Conservation (phyloP, 92 coral and sea anemone species). For the Montipora capitata region DNA sequence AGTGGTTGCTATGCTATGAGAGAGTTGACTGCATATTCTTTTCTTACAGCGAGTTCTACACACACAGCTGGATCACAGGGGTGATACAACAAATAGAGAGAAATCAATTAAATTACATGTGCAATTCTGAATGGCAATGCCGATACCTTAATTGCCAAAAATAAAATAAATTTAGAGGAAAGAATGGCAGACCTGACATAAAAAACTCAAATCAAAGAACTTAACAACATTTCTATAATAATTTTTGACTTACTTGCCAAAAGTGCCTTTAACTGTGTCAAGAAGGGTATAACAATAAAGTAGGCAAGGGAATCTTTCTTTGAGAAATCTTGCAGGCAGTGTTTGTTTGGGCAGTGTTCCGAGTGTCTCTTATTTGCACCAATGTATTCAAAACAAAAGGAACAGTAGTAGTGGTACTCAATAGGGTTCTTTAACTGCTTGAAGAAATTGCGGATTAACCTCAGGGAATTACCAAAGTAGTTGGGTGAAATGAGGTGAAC, state of each 20-base stretch:
- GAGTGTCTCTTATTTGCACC: conserved; percentile 39
- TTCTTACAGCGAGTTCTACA: no score
- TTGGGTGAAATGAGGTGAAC: conserved; percentile 71
- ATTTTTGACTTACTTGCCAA: conserved; percentile 49
- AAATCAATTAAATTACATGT: no score
- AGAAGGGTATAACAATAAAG: conserved; percentile 69
- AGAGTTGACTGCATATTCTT: no score
- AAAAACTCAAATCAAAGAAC: no score
- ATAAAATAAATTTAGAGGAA: no score
- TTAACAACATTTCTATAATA: no score
- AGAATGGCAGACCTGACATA: no score
- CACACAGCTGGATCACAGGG: no score
- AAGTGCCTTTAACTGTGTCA: conserved; percentile 66
- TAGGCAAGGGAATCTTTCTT: conserved; percentile 43
- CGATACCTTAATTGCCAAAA: no score
- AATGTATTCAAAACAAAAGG: conserved; percentile 65
- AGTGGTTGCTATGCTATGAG: no score
- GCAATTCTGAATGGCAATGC: no score
- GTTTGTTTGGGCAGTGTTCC: conserved; percentile 51
- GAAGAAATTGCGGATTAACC: conserved; percentile 56
- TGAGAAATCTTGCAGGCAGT: conserved; percentile 61
- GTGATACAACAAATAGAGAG: no score
- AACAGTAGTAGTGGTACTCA: conserved; percentile 75
- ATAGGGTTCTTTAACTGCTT: conserved; percentile 66
- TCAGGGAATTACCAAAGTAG: conserved; percentile 32